These are phyloP conservation scores for Dioctria rufipes DNA, from an alignment of 2,888 invertebrate species.

Conservation along the genomic window DNA sequence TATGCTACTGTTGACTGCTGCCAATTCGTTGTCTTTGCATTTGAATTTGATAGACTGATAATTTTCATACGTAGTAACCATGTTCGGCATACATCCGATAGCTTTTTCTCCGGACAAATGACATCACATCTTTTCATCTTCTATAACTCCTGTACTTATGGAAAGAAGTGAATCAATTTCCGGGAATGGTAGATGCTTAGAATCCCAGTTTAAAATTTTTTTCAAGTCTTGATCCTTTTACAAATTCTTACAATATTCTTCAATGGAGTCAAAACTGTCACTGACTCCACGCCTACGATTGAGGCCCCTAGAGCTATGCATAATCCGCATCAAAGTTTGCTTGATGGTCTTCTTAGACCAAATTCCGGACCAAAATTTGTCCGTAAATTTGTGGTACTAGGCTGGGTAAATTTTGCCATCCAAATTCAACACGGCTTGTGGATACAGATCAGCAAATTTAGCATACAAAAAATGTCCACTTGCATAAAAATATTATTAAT, in stretches of 20 bases:
- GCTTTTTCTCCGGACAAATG: not conserved
- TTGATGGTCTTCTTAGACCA: not conserved
- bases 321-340: not conserved
- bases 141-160: not conserved
- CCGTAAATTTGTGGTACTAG: not conserved
- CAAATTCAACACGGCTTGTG: no score
- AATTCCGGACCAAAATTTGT: not conserved
- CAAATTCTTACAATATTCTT: not conserved
- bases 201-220: not conserved
- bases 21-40: not conserved
- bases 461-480: conserved; percentile 2
- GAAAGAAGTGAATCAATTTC: not conserved
- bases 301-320: not conserved
- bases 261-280: no score
- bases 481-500: not conserved
- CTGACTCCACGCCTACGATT: not conserved
- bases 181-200: not conserved
- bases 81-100: not conserved
- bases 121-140: not conserved
- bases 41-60: not conserved
- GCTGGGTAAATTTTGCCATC: no score
- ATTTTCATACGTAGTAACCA: not conserved
- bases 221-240: not conserved
- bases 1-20: no score
- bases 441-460: not conserved